Evolutionary conservation across 2,888 invertebrate species (phyloP).

Genomic region (Phyto melanocephala): DNA sequence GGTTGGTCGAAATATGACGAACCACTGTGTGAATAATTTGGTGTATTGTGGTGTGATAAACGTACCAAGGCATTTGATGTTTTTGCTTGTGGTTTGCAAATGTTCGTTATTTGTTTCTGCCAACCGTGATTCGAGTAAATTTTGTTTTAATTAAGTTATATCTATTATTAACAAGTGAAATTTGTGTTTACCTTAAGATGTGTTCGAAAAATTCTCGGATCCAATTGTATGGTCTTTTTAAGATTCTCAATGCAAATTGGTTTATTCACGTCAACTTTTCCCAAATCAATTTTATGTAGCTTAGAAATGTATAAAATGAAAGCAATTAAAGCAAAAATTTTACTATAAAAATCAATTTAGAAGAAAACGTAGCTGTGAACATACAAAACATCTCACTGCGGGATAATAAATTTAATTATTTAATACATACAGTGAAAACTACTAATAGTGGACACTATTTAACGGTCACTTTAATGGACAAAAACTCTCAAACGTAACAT

Average conservation of each 20-base stretch:
- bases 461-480: too few relatives aligned
- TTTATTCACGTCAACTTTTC: conserved; percentile 56
- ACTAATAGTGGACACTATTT: too few relatives aligned
- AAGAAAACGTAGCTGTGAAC: too few relatives aligned
- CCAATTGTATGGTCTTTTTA: conserved; percentile 53
- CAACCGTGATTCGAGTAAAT: background rate
- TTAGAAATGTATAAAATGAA: conserved; percentile 28
- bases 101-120: conserved; percentile 12
- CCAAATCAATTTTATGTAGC: conserved; percentile 64
- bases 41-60: background rate
- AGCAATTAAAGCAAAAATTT: background rate
- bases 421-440: too few relatives aligned
- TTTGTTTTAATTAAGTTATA: background rate
- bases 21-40: background rate
- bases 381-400: too few relatives aligned
- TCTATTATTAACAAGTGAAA: too few relatives aligned
- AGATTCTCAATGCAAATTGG: conserved; percentile 55
- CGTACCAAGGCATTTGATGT: too few relatives aligned
- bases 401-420: too few relatives aligned
- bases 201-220: conserved; percentile 64
- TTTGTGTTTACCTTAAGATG: conserved; percentile 55
- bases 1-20: background rate
- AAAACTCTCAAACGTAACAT: too few relatives aligned
- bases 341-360: too few relatives aligned
- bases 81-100: background rate